These are phyloP conservation scores for Nesoenas mayeri DNA, from an alignment of 2,113 vertebrate species.

Conservation along the genomic window DNA sequence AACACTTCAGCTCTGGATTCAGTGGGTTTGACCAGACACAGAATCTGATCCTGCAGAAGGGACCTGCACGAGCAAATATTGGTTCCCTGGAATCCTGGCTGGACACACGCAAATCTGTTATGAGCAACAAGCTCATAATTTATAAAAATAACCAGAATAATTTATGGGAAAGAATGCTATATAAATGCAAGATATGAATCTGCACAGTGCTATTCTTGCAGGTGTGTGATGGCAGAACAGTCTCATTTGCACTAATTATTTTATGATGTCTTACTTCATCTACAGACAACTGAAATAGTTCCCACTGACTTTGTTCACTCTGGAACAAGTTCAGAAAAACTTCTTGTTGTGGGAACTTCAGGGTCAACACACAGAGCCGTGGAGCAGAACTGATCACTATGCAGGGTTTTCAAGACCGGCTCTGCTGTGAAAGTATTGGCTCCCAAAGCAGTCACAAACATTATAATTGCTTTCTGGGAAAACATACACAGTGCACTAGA, in stretches of 20 bases:
- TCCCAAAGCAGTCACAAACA: not conserved
- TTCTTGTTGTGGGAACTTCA: conserved; percentile 8
- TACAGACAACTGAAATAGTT: conserved; percentile 2
- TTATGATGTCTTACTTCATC: not conserved
- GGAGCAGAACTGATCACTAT: not conserved
- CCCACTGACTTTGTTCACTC: not conserved
- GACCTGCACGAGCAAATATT: not conserved
- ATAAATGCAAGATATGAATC: not conserved
- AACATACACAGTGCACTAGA: not conserved
- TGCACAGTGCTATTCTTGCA: not conserved
- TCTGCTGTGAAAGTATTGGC: not conserved
- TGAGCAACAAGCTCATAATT: fast-evolving
- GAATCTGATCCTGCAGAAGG: not conserved
- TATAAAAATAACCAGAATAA: not conserved
- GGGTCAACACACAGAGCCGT: not conserved
- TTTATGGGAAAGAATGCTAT: not conserved
- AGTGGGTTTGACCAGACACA: not conserved
- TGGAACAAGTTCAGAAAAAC: not conserved
- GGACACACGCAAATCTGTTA: not conserved
- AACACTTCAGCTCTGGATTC: not conserved
- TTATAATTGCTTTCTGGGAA: conserved; percentile 4
- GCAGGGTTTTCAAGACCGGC: not conserved
- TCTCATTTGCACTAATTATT: not conserved
- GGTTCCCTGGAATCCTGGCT: not conserved
- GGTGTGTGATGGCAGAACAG: not conserved